Evolutionary conservation across 2,113 vertebrate genomes (phyloP).

Genomic region (Mionectes macconnelli): DNA sequence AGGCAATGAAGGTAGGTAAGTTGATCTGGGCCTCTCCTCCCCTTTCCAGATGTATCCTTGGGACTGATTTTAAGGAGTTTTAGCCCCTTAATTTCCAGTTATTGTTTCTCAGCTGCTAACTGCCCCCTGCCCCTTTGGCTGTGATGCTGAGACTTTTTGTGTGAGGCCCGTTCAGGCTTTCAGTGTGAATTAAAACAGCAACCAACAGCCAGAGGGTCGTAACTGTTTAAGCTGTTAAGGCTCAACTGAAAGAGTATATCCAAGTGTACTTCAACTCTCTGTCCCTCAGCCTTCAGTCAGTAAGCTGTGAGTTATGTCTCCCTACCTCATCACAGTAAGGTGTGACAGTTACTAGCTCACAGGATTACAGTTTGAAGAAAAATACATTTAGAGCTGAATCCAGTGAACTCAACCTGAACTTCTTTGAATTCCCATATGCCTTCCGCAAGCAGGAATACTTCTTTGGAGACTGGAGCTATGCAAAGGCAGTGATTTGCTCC

Average conservation of each 20-base stretch:
- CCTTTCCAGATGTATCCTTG: neutral
- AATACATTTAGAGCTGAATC: neutral
- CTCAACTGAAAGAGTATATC: neutral
- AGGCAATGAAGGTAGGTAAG: neutral
- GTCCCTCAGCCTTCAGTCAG: neutral
- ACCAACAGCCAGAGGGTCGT: neutral
- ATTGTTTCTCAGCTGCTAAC: slow-evolving; percentile 4
- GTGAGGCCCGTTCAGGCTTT: neutral
- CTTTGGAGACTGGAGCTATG: neutral
- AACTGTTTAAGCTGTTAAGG: slow-evolving; percentile 19
- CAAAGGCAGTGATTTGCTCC: neutral
- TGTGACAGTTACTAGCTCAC: slow-evolving; percentile 13
- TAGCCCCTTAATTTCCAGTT: neutral
- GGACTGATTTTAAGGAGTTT: neutral
- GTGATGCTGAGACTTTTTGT: neutral
- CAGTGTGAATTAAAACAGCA: neutral
- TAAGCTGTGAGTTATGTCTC: neutral
- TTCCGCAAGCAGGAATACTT: neutral
- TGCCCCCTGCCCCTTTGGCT: neutral
- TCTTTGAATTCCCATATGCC: neutral
- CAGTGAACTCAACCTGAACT: neutral
- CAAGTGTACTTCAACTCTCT: neutral
- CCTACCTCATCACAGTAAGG: neutral
- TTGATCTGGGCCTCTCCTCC: neutral
- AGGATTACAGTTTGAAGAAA: slow-evolving; percentile 19